phyloP scores from a whole-genome alignment of 2,888 invertebrate genomes.

The Drosophila fulvimacula region DNA sequence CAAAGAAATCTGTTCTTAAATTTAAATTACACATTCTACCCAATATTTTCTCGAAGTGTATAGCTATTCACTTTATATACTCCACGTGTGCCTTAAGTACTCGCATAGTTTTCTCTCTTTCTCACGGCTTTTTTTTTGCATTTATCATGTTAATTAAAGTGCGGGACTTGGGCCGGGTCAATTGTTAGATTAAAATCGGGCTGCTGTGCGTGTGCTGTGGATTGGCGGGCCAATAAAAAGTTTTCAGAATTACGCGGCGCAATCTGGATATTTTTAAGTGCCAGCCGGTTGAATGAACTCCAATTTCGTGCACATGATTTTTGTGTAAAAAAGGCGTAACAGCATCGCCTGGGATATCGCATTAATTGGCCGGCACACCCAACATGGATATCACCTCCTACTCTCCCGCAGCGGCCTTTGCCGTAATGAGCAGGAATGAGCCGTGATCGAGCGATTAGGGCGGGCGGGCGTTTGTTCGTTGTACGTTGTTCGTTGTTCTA shows the following conservation, averaged over 20 bases:
- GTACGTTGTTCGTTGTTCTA: conserved; percentile 36
- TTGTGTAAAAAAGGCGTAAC: conserved; percentile 7
- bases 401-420: conserved; percentile 3
- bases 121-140: conserved; percentile 9
- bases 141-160: conserved; percentile 44
- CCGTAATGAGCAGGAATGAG: conserved; percentile 60
- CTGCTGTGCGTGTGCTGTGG: conserved; percentile 27
- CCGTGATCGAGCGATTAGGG: conserved; percentile 29
- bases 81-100: neutral
- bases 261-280: conserved; percentile 30
- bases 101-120: conserved; percentile 28
- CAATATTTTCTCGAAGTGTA: neutral
- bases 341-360: conserved; percentile 23
- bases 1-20: neutral
- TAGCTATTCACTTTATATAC: too few relatives aligned
- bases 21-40: neutral
- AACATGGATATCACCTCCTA: conserved; percentile 34
- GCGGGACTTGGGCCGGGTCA: conserved; percentile 22
- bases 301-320: conserved; percentile 26
- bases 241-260: conserved; percentile 45
- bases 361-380: conserved; percentile 60
- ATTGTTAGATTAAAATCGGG: conserved; percentile 21
- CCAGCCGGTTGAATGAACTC: conserved; percentile 64
- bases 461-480: neutral
- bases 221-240: conserved; percentile 32